Evolutionary conservation across 1,140 invertebrate species (phyloP), one percentile per base, ranked within the genome.

Genomic region (Lordiphosa stackelbergi): DNA sequence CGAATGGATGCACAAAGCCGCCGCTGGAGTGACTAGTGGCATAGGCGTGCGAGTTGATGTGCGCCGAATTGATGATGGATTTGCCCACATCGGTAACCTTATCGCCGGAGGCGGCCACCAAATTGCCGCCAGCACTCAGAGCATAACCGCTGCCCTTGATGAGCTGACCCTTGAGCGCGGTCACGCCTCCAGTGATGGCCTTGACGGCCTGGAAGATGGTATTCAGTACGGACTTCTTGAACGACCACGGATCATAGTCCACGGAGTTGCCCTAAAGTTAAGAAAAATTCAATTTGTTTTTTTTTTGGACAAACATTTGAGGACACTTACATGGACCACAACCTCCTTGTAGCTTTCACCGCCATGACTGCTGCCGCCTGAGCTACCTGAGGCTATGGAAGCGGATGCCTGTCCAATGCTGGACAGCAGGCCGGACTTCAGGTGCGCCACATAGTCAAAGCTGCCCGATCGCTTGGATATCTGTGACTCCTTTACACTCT

Each of bases 151-250:
- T 92, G 12, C 94, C 94, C 88, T 95, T 96, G 63, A 95, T 93
- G 4, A 96, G 85, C 81, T 95, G 93, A 3, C 95, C 95, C 77
- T 95, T 95, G 12, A 95, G 89, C 5, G 95, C 94, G 3, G 95
- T 91, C 2, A 95, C 92, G 22, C 94, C 94, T 11, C 95, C 95
- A 40, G 94, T 93, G 42, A 96, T 94, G 0, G 95, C 94, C 85
- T 95, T 95, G 0, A 95, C 91, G 7, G 95, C 94, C 90, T 95
- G 93, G 68, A 95, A 90, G 4, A 96, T 88, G 5, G 94, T 94
- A 81, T 92, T 92, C 7, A 95, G 85, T 51, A 95, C 93, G 0
- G 93, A 93, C 84, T 94, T 94, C 87, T 95, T 95, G 68, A 95
- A 89, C 12, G 92, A 90, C 92, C 92, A 94, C 35, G 93, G 90